phyloP scores from a whole-genome alignment of 1,140 invertebrate species.

The Eumaeus atala region DNA sequence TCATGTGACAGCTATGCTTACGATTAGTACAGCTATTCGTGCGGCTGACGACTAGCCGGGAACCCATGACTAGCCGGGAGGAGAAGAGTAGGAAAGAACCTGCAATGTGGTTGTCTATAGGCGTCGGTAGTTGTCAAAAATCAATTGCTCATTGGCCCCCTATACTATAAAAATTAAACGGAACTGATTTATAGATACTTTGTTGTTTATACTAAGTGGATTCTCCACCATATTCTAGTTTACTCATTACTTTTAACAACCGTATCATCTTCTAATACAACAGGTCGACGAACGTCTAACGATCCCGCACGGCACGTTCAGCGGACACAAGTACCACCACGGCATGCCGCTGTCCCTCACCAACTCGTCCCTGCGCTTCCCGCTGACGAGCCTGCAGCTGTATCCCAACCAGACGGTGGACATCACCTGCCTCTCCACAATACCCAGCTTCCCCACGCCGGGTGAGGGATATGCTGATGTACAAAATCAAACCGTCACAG shows the following conservation, averaged over 20 bases:
- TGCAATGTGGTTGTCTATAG: too few relatives aligned
- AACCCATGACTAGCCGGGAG: too few relatives aligned
- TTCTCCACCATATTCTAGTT: too few relatives aligned
- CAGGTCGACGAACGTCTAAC: conserved; percentile 67
- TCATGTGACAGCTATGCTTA: too few relatives aligned
- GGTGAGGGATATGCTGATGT: conserved; percentile 81
- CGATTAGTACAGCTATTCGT: too few relatives aligned
- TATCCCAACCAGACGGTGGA: conserved; percentile 79
- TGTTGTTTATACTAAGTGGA: too few relatives aligned
- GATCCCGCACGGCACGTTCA: conserved; percentile 49
- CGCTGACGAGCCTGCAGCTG: conserved; percentile 78
- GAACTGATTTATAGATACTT: too few relatives aligned
- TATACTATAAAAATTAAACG: too few relatives aligned
- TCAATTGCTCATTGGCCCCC: too few relatives aligned
- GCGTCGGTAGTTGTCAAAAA: too few relatives aligned
- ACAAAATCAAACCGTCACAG: conserved; percentile 78
- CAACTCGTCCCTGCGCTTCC: conserved; percentile 75
- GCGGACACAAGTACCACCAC: conserved; percentile 46
- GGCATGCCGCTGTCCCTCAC: conserved; percentile 55
- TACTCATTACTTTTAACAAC: neutral
- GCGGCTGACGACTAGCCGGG: too few relatives aligned
- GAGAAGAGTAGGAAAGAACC: too few relatives aligned
- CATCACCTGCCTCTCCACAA: conserved; percentile 82
- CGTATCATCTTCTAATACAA: neutral
- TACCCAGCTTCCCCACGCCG: conserved; percentile 78